These are phyloP conservation scores for Brachionus sp. DNA, from an alignment of 1,140 invertebrate species.

Conservation along the genomic window DNA sequence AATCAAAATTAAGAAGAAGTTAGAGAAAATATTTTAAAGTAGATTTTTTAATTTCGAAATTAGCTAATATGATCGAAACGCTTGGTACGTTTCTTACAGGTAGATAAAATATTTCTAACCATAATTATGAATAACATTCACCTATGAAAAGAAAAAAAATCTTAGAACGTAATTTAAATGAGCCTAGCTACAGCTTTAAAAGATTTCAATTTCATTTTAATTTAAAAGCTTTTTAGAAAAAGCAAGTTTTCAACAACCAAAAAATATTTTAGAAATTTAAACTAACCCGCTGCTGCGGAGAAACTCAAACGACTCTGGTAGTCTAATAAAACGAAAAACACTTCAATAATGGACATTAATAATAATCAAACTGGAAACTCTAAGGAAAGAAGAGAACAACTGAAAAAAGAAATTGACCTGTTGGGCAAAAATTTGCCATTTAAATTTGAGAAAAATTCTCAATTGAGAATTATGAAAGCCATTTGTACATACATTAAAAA, in stretches of 20 bases:
- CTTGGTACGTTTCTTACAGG: background rate
- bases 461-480: conserved; percentile 30
- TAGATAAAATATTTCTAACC: conserved; percentile 12
- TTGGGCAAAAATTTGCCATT: background rate
- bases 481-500: conserved; percentile 33
- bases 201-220: background rate
- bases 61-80: background rate
- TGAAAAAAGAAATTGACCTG: background rate
- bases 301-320: conserved; percentile 17
- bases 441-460: conserved; percentile 28
- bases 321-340: background rate
- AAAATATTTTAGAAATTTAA: background rate
- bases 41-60: background rate
- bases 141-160: conserved; percentile 6
- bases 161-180: background rate
- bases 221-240: background rate
- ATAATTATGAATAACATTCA: conserved; percentile 4
- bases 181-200: background rate
- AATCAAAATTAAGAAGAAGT: background rate
- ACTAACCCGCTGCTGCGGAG: conserved; percentile 40
- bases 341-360: background rate
- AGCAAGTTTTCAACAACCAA: background rate
- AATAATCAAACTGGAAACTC: background rate
- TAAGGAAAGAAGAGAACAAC: background rate
- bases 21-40: background rate